Percentiles rank a stretch among this genome's conserved stretches.
Evolutionary conservation across 2,113 vertebrate species (phyloP).

Genomic region (Mesembrinibis cayennensis): DNA sequence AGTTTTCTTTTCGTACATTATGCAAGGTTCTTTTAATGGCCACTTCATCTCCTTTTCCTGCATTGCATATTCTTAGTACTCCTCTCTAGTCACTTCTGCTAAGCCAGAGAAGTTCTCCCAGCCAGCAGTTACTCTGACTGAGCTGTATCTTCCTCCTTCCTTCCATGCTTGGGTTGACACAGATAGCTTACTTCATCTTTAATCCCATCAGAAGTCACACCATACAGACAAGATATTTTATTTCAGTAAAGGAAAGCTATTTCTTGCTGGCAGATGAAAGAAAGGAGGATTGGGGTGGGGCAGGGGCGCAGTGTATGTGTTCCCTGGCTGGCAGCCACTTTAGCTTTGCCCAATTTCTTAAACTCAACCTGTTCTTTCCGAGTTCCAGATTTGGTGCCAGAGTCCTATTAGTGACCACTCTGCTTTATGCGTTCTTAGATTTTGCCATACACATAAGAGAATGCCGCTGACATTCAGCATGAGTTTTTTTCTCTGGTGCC

Average conservation of each 20-base stretch:
- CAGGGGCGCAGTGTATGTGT: background rate
- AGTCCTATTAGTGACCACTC: background rate
- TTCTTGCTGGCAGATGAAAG: background rate
- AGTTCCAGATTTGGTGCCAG: background rate
- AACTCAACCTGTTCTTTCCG: background rate
- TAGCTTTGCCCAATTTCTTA: background rate
- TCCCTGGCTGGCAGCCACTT: background rate
- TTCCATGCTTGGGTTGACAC: background rate
- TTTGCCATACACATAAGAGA: background rate
- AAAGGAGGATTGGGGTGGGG: background rate
- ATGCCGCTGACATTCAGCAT: background rate
- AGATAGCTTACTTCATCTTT: background rate
- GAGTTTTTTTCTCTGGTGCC: background rate
- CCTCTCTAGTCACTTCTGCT: background rate
- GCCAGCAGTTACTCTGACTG: background rate
- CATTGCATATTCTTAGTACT: background rate
- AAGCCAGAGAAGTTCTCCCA: background rate
- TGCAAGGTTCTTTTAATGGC: background rate
- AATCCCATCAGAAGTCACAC: background rate
- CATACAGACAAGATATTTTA: background rate
- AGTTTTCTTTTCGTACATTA: background rate
- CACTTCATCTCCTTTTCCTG: background rate
- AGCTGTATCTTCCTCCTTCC: background rate
- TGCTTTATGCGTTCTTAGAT: rapidly evolving
- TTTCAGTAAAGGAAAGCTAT: background rate